A percentile compares a stretch with the other conserved stretches of the same genome.
These are phyloP conservation scores for Apamea anceps DNA, from an alignment of 2,888 invertebrate species.

Conservation along the genomic window DNA sequence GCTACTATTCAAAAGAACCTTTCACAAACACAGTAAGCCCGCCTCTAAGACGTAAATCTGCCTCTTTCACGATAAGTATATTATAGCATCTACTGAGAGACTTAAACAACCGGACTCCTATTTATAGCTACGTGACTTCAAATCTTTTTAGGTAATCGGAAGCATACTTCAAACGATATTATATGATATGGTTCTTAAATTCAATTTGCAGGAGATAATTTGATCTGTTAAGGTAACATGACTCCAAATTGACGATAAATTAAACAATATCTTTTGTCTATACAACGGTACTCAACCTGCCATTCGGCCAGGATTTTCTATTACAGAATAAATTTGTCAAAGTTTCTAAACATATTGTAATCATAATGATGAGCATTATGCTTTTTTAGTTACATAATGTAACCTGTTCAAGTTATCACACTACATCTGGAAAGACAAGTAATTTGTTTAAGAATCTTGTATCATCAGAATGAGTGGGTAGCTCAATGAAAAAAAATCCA, in stretches of 20 bases:
- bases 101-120: not conserved
- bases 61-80: not conserved
- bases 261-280: conserved; percentile 27
- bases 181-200: conserved; percentile 25
- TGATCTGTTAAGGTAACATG: conserved; percentile 22
- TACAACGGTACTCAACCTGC: conserved; percentile 24
- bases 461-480: conserved; percentile 7
- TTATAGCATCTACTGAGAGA: not conserved
- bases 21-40: not conserved
- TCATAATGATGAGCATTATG: not conserved
- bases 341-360: conserved; percentile 1
- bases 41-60: not conserved
- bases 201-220: conserved; percentile 27
- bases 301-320: not conserved
- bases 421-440: conserved; percentile 14
- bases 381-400: not conserved
- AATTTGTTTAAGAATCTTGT: conserved; percentile 4
- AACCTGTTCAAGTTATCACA: conserved; percentile 10
- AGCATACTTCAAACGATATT: conserved; percentile 1
- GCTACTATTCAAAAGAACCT: not conserved
- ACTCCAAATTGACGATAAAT: conserved; percentile 44
- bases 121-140: not conserved
- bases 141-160: not conserved
- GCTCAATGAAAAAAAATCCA: not conserved
- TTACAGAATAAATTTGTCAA: not conserved